Percentiles rank a stretch among this genome's conserved stretches.
These are phyloP conservation scores for Melanerpes formicivorus DNA, from an alignment of 2,113 vertebrate species.

Conservation along the genomic window DNA sequence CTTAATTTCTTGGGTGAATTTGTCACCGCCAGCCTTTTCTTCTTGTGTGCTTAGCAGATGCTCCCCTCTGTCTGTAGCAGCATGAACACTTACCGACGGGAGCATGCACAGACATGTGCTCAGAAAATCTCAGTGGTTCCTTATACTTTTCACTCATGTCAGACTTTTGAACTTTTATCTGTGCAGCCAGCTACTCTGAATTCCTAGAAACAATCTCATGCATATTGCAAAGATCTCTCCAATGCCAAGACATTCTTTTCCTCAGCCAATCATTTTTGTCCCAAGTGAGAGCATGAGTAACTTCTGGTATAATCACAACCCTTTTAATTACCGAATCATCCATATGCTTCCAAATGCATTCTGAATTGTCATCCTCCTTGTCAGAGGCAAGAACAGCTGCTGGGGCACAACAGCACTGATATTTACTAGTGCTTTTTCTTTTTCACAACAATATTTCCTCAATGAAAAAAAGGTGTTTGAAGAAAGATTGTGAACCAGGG, in stretches of 20 bases:
- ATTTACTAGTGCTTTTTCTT: not conserved
- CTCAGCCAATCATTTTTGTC: conserved; percentile 15
- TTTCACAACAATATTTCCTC: not conserved
- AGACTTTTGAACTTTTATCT: not conserved
- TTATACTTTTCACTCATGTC: conserved; percentile 9
- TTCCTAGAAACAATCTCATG: not conserved
- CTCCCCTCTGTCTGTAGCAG: not conserved
- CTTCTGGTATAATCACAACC: not conserved
- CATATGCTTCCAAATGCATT: conserved; percentile 7
- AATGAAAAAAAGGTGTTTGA: not conserved
- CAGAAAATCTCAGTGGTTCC: not conserved
- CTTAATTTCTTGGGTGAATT: conserved; percentile 51
- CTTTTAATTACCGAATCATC: conserved; percentile 37
- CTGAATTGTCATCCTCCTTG: not conserved
- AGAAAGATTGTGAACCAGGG: not conserved
- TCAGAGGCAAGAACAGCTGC: not conserved
- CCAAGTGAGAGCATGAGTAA: conserved; percentile 4
- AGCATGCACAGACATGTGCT: not conserved
- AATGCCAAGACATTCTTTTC: not conserved
- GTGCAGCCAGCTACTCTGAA: not conserved
- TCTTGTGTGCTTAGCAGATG: conserved; percentile 36
- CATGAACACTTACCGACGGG: conserved; percentile 18
- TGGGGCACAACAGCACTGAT: not conserved
- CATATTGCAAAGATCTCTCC: not conserved
- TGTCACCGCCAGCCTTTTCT: conserved; percentile 29